Base-by-base conservation (phyloP, 64 coral and sea anemone genomes). In the Pocillopora damicornis region DNA sequence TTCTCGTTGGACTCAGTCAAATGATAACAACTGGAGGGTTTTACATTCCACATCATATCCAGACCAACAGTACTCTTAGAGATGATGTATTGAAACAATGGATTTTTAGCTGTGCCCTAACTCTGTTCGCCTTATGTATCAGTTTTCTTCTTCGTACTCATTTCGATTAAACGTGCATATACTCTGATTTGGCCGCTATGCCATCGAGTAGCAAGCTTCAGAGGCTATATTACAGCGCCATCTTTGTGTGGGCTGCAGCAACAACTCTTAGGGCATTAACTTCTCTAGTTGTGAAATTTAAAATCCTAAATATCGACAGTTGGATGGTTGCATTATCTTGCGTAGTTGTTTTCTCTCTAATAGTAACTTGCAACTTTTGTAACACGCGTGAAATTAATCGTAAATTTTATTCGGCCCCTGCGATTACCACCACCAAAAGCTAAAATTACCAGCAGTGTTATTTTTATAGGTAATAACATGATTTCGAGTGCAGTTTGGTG, bases 141-240 rank as follows among this genome's bases (percentile, higher is more conserved):
- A 30, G 20, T 71, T 25, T 30, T 71, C 11, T 71, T 71, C n/a
- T n/a, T 71, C 9, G 22, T 23, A 12, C 20, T 71, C 7, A 71
- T 71, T n/a, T 71, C 67, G 18, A 11, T 71, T 3, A 20, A 71
- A 23, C 67, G 67, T 10, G 67, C 67, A 23, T 71, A 71, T 71
- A 20, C 67, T 30, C 25, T 71, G 67, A 71, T 71, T 23, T 90
- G 79, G 76, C 79, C 88, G 8, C 60, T 90, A 42, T 79, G 79
- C 73, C 88, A 90, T 90, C 88, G 88, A 22, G 59, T 61, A 6
- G 60, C 89, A 59, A 74, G n/a, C 30, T 57, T n/a, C 15, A 79
- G 73, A 63, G 22, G n/a, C 9, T 90, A 90, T 72, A 59, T 75
- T 22, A 30, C 30, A 30, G 30, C 30, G 30, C 30, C 30, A 30